Conservation (phyloP, 2,113 vertebrate species). For the Numenius arquata region DNA sequence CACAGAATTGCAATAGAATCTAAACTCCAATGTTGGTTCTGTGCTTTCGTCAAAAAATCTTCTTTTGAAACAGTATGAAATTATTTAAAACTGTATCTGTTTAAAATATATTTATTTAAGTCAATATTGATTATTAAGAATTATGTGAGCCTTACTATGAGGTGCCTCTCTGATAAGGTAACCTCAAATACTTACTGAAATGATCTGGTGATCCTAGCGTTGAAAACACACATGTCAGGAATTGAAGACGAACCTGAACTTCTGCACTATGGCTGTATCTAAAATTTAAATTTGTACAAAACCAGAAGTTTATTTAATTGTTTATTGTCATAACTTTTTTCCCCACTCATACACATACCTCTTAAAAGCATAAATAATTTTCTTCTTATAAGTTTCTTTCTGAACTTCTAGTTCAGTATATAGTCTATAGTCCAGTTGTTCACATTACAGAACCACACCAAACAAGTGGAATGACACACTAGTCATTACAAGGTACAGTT, state of each 20-base stretch:
- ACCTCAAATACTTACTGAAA: constrained; percentile 86
- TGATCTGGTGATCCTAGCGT: constrained; percentile 97
- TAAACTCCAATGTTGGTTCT: neutral
- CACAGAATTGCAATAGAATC: neutral
- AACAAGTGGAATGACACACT: neutral
- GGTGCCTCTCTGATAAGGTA: neutral
- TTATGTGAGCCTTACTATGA: neutral
- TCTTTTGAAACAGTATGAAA: neutral
- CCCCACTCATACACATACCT: fast-evolving
- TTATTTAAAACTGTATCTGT: neutral
- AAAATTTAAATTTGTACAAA: constrained; percentile 14
- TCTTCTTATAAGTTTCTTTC: neutral
- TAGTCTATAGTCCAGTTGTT: neutral
- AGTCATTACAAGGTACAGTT: neutral
- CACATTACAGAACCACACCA: neutral
- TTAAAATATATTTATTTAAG: neutral
- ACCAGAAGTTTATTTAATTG: neutral
- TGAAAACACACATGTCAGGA: constrained; percentile 98
- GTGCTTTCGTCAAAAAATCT: neutral
- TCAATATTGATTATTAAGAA: neutral
- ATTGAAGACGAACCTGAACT: constrained; percentile 97
- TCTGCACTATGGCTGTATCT: constrained; percentile 98
- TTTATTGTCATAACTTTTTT: neutral
- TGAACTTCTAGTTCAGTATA: neutral
- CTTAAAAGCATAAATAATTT: neutral